phyloP scores from a whole-genome alignment of 2,113 vertebrate species.

The Rhinichthys klamathensis region DNA sequence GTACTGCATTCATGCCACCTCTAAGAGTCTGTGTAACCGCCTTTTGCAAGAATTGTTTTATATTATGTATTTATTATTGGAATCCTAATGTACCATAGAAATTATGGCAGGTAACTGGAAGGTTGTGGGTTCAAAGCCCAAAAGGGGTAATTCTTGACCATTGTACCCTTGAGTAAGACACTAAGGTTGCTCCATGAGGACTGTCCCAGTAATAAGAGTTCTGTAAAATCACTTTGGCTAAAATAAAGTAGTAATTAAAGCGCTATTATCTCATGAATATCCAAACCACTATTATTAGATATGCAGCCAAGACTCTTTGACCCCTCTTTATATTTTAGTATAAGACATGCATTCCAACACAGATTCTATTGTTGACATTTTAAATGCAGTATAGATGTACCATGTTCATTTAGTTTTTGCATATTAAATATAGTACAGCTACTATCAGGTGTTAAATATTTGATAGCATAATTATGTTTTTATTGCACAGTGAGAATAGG shows the following conservation, averaged over 20 bases:
- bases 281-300: background rate
- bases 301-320: background rate
- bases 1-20: no score
- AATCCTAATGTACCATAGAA: background rate
- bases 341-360: background rate
- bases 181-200: background rate
- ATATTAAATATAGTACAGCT: background rate
- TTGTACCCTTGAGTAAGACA: no score
- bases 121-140: no score
- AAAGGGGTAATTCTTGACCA: no score
- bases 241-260: background rate
- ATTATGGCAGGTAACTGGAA: no score
- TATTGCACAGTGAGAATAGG: slow-evolving; percentile 40
- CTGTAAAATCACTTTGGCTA: background rate
- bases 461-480: slow-evolving; percentile 52
- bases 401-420: background rate
- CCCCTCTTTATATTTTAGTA: background rate
- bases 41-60: background rate
- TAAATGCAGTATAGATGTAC: slow-evolving; percentile 10
- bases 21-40: no score
- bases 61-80: background rate
- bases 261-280: background rate
- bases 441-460: slow-evolving; percentile 50
- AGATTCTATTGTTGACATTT: slow-evolving; percentile 18
- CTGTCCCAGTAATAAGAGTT: background rate